These are phyloP conservation scores for Falco concolor DNA, from an alignment of 2,797 vertebrate genomes.

Conservation along the genomic window DNA sequence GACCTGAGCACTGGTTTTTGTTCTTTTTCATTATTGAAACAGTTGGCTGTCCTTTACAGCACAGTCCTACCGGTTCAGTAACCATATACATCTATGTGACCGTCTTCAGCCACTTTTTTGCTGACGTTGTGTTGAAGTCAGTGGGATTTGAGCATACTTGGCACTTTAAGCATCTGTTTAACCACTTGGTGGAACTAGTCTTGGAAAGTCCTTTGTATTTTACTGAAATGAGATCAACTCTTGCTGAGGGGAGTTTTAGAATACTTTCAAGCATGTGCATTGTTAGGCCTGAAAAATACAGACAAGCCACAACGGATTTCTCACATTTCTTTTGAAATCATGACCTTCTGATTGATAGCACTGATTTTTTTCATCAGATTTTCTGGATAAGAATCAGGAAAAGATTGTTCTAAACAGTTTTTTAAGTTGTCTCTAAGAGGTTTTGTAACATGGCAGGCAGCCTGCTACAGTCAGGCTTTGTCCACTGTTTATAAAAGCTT, in stretches of 20 bases:
- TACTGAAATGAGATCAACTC: background rate
- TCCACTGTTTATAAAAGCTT: background rate
- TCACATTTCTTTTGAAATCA: background rate
- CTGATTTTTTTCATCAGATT: background rate
- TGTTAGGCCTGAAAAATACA: background rate
- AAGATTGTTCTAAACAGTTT: background rate
- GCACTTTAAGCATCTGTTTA: background rate
- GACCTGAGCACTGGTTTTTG: background rate
- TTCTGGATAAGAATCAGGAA: background rate
- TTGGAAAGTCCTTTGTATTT: background rate
- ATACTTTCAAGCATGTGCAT: background rate
- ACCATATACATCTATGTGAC: rapidly evolving
- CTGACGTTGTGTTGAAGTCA: background rate
- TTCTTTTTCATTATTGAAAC: background rate
- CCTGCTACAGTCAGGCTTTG: background rate
- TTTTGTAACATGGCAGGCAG: background rate
- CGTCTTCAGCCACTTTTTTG: background rate
- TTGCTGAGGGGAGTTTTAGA: background rate
- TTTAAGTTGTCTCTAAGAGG: background rate
- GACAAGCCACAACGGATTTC: background rate
- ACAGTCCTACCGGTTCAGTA: background rate
- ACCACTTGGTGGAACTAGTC: background rate
- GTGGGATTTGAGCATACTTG: background rate
- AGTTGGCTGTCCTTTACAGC: background rate
- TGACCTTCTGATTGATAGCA: background rate